A percentile compares a stretch with the other conserved stretches of the same genome.
These are phyloP conservation scores for Neomorphus geoffroyi DNA, from an alignment of 2,797 vertebrate genomes.

Conservation along the genomic window DNA sequence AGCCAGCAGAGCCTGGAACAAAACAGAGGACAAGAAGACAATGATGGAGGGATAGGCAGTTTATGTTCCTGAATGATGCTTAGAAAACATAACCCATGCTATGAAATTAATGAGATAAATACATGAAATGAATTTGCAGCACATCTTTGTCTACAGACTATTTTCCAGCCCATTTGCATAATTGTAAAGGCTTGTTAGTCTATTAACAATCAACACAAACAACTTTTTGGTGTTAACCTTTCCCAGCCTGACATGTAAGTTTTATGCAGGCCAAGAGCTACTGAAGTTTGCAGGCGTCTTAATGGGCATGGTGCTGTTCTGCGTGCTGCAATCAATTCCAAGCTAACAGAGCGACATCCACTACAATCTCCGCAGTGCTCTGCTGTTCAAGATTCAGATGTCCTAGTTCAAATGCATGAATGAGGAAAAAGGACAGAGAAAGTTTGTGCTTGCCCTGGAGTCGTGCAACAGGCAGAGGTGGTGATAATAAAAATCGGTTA, in stretches of 20 bases:
- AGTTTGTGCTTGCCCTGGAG: not conserved
- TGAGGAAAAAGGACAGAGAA: not conserved
- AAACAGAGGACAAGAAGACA: not conserved
- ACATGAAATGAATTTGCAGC: not conserved
- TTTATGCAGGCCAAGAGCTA: not conserved
- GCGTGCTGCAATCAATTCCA: not conserved
- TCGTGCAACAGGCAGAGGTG: not conserved
- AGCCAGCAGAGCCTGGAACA: not conserved
- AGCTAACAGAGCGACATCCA: accelerated
- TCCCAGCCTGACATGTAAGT: not conserved
- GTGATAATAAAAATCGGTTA: not conserved
- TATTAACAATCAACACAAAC: not conserved
- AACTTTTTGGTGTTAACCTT: not conserved
- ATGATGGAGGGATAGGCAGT: not conserved
- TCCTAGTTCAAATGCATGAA: not conserved
- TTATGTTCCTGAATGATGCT: not conserved
- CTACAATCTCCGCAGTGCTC: not conserved
- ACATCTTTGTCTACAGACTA: not conserved
- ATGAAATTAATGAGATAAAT: constrained; percentile 13
- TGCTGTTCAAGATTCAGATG: not conserved
- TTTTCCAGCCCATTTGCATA: not conserved
- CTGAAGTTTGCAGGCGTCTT: not conserved
- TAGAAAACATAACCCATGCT: not conserved
- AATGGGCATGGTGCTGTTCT: not conserved
- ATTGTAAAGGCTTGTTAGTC: not conserved